Percentiles rank a stretch among this genome's conserved stretches.
Conservation (phyloP, 1,140 invertebrate species). For the Euura saliciscinereae region DNA sequence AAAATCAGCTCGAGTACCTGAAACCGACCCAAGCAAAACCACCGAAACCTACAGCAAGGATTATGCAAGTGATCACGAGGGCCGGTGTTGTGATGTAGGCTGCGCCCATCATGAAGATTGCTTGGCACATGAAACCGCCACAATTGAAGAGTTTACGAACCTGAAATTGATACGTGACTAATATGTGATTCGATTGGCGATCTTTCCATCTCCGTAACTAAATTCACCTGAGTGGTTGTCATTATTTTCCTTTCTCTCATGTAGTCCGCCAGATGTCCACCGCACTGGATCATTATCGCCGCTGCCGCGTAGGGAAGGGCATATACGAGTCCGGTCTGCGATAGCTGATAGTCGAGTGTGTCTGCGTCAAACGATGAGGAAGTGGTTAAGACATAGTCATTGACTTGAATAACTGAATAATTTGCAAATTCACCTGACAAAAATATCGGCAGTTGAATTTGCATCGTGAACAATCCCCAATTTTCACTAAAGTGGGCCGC, state of each 20-base stretch:
- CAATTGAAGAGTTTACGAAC: slow-evolving; percentile 78
- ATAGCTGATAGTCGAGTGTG: slow-evolving; percentile 72
- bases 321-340: slow-evolving; percentile 79
- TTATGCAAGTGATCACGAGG: slow-evolving; percentile 76
- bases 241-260: slow-evolving; percentile 68
- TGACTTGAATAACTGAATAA: slow-evolving; percentile 8
- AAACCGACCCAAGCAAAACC: slow-evolving; percentile 90
- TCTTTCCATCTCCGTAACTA: neutral
- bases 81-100: slow-evolving; percentile 70
- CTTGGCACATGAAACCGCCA: slow-evolving; percentile 80
- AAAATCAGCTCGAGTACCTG: slow-evolving; percentile 60
- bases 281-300: slow-evolving; percentile 77
- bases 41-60: slow-evolving; percentile 84
- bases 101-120: slow-evolving; percentile 82
- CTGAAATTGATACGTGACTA: slow-evolving; percentile 28
- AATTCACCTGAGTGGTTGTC: slow-evolving; percentile 68
- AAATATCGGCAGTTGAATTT: slow-evolving; percentile 90
- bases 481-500: slow-evolving; percentile 93
- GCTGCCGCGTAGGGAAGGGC: slow-evolving; percentile 87
- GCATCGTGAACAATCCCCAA: slow-evolving; percentile 94
- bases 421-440: slow-evolving; percentile 72
- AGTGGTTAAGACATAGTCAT: slow-evolving; percentile 6
- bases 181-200: slow-evolving; percentile 7
- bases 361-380: slow-evolving; percentile 61
- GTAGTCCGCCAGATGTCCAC: slow-evolving; percentile 83